A percentile compares a stretch with the other conserved stretches of the same genome.
Conservation (phyloP, 2,888 invertebrate genomes). For the Macrosoma leucophasiata region DNA sequence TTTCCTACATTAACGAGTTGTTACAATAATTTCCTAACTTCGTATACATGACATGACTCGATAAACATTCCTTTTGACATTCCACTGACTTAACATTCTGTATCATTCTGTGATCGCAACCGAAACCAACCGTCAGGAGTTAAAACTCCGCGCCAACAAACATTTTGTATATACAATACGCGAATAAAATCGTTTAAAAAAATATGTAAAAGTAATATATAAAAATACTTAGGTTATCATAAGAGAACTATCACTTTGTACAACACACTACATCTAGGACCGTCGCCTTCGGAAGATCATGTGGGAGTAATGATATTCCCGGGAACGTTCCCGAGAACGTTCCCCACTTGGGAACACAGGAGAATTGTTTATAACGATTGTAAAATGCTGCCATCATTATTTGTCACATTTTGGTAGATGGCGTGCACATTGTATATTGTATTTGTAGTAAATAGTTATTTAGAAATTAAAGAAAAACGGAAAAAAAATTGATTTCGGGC, state of each 20-base stretch:
- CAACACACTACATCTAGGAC: conserved; percentile 61
- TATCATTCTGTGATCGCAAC: conserved; percentile 45
- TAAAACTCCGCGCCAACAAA: conserved; percentile 45
- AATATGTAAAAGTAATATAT: conserved; percentile 72
- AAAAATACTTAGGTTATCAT: conserved; percentile 73
- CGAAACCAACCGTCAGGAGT: conserved; percentile 49
- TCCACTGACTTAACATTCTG: conserved; percentile 25
- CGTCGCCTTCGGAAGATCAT: conserved; percentile 58
- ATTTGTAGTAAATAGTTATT: too few relatives aligned
- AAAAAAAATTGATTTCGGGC: too few relatives aligned
- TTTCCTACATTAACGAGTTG: conserved; percentile 58
- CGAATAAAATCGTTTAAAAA: conserved; percentile 72
- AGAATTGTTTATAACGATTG: too few relatives aligned
- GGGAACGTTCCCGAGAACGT: too few relatives aligned
- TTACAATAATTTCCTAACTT: conserved; percentile 51
- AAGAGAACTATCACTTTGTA: conserved; percentile 76
- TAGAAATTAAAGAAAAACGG: too few relatives aligned
- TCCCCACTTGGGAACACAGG: too few relatives aligned
- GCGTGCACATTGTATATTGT: too few relatives aligned
- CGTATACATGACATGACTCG: conserved; percentile 65
- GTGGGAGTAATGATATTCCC: too few relatives aligned
- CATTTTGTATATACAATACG: conserved; percentile 57
- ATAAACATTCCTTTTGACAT: conserved; percentile 31
- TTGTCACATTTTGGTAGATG: too few relatives aligned
- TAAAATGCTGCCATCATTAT: too few relatives aligned